Evolutionary conservation across 2,888 invertebrate genomes (phyloP).

Genomic region (Synergus umbraculus): DNA sequence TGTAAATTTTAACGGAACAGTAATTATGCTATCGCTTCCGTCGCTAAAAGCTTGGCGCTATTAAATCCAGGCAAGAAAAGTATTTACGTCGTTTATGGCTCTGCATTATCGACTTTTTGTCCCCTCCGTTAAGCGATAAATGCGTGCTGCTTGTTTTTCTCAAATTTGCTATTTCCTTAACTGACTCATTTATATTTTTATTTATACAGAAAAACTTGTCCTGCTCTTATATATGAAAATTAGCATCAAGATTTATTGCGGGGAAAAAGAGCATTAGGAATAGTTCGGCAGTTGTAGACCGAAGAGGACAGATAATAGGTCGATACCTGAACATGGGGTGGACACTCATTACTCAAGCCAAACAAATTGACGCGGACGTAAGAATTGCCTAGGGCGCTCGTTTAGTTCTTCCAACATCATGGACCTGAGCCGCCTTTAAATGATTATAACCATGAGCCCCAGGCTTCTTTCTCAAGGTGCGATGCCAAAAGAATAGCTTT

Average conservation of each 20-base stretch:
- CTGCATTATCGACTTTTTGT: slow-evolving; percentile 27
- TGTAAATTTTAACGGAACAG: background rate
- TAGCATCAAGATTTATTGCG: background rate
- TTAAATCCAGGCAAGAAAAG: slow-evolving; percentile 34
- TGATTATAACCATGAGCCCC: slow-evolving; percentile 39
- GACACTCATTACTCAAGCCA: slow-evolving; percentile 42
- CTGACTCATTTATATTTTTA: background rate
- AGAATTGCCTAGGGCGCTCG: slow-evolving; percentile 37
- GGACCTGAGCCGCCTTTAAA: slow-evolving; percentile 33
- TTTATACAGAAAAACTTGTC: background rate
- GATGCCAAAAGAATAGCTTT: slow-evolving; percentile 13
- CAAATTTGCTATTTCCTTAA: background rate
- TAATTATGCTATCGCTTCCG: slow-evolving; percentile 36
- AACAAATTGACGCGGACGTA: slow-evolving; percentile 43
- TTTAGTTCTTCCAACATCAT: slow-evolving; percentile 38
- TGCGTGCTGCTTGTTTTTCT: background rate
- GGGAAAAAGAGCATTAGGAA: background rate
- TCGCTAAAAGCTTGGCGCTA: slow-evolving; percentile 33
- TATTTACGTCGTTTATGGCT: slow-evolving; percentile 28
- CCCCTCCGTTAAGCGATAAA: slow-evolving; percentile 3
- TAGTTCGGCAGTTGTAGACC: background rate
- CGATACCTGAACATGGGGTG: slow-evolving; percentile 6
- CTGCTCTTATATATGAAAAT: background rate
- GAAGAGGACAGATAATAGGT: background rate
- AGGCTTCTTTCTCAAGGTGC: slow-evolving; percentile 23